phyloP scores from a whole-genome alignment of 2,113 vertebrate species.

The Limanda limanda region DNA sequence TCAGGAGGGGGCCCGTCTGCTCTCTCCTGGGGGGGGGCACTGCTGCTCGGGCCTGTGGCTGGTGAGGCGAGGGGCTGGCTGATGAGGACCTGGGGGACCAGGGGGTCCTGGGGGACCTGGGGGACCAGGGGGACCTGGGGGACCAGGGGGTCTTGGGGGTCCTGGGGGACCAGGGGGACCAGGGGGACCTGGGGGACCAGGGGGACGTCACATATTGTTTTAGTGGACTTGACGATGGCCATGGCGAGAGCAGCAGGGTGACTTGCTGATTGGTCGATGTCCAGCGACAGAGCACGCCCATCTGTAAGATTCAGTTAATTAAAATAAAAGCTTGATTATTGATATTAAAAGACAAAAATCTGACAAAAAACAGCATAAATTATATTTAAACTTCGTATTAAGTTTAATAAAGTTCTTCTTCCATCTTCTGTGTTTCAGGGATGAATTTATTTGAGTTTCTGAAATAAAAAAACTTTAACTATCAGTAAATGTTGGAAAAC shows the following conservation, averaged over 20 bases:
- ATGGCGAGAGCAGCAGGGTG: conserved; percentile 29
- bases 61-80: conserved; percentile 21
- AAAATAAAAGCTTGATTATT: not conserved
- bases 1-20: too few relatives aligned
- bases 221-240: conserved; percentile 32
- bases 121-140: conserved; percentile 1
- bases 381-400: too few relatives aligned
- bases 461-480: too few relatives aligned
- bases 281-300: conserved; percentile 7
- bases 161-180: not conserved
- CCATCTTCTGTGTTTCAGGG: too few relatives aligned
- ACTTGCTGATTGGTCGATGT: conserved; percentile 26
- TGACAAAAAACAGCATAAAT: not conserved
- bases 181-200: not conserved
- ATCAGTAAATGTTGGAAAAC: too few relatives aligned
- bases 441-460: too few relatives aligned
- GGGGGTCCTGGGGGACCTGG: not conserved
- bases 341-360: not conserved
- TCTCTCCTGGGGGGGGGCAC: not conserved
- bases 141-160: too few relatives aligned
- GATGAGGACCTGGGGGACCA: conserved; percentile 50
- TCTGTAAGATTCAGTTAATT: conserved; percentile 21
- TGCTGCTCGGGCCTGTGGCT: conserved; percentile 10
- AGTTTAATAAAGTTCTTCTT: too few relatives aligned
- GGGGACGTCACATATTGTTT: not conserved